A percentile compares a stretch with the other conserved stretches of the same genome.
Evolutionary conservation across 2,888 invertebrate genomes (phyloP).

Genomic region (Selenia dentaria): DNA sequence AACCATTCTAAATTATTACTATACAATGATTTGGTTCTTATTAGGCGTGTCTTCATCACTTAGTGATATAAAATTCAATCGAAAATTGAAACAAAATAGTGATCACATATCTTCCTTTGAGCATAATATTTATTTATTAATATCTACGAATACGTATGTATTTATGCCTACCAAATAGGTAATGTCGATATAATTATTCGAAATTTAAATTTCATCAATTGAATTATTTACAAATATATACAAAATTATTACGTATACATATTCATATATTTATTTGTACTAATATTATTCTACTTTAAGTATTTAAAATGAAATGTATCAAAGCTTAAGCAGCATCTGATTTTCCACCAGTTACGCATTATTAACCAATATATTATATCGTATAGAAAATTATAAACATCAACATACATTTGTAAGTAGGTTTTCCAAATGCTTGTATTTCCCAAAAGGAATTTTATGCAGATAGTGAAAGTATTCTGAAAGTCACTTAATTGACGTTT

Average conservation of each 20-base stretch:
- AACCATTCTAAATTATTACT: conserved; percentile 58
- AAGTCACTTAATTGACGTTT: too few species aligned
- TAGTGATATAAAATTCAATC: conserved; percentile 61
- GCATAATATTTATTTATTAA: conserved; percentile 42
- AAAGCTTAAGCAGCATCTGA: conserved; percentile 6
- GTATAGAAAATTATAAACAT: too few species aligned
- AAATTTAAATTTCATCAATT: conserved; percentile 38
- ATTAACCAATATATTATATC: too few species aligned
- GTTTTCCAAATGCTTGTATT: too few species aligned
- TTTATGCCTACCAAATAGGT: conserved; percentile 40
- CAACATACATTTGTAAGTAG: too few species aligned
- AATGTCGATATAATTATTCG: conserved; percentile 47
- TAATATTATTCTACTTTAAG: conserved; percentile 21
- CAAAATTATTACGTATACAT: conserved; percentile 20
- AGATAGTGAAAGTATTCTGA: too few species aligned
- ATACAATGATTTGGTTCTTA: conserved; percentile 44
- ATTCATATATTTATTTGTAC: conserved; percentile 24
- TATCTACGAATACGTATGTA: conserved; percentile 10
- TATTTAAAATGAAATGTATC: conserved; percentile 22
- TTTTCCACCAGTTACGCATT: too few species aligned
- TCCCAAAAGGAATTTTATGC: too few species aligned
- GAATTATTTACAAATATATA: conserved; percentile 38
- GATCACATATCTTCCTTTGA: conserved; percentile 72
- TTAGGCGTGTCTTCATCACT: conserved; percentile 50
- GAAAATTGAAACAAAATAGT: conserved; percentile 51